These are phyloP conservation scores for Julus scanicus DNA, from an alignment of 2,888 invertebrate species.

Conservation along the genomic window DNA sequence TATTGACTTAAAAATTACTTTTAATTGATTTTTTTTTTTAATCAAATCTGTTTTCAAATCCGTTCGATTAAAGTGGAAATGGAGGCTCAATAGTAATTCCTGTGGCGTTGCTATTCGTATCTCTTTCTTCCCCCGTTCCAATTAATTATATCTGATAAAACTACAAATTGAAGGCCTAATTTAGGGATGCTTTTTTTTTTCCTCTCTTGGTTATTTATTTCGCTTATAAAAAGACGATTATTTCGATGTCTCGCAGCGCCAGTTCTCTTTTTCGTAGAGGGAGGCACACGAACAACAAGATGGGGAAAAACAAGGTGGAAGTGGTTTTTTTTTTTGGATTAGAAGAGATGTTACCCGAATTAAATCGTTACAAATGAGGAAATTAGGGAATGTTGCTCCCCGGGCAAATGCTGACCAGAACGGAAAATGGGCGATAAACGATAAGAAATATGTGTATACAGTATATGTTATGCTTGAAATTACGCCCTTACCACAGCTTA, in stretches of 20 bases:
- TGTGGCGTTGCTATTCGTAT: background rate
- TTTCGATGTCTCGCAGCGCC: slow-evolving; percentile 39
- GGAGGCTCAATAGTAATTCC: background rate
- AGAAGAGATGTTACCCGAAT: background rate
- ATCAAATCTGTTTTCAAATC: too few relatives aligned
- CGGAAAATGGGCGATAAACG: too few relatives aligned
- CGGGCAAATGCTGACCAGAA: background rate
- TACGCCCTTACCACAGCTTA: too few relatives aligned
- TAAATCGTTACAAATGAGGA: slow-evolving; percentile 39
- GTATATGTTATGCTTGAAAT: too few relatives aligned
- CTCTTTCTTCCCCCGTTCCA: slow-evolving; percentile 22
- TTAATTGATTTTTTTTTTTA: too few relatives aligned
- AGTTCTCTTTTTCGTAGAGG: background rate
- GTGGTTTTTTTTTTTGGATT: background rate
- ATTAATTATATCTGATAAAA: slow-evolving; percentile 39
- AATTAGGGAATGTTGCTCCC: slow-evolving; percentile 13
- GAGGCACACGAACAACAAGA: background rate
- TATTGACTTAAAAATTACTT: too few relatives aligned
- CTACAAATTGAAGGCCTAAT: slow-evolving; percentile 39
- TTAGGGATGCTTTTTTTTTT: background rate
- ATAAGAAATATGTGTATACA: too few relatives aligned
- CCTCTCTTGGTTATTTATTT: background rate
- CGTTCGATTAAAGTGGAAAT: background rate
- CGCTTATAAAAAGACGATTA: slow-evolving; percentile 24
- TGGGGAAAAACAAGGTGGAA: background rate